These are phyloP conservation scores for Heliornis fulica DNA, from an alignment of 2,113 vertebrate species.

Conservation along the genomic window DNA sequence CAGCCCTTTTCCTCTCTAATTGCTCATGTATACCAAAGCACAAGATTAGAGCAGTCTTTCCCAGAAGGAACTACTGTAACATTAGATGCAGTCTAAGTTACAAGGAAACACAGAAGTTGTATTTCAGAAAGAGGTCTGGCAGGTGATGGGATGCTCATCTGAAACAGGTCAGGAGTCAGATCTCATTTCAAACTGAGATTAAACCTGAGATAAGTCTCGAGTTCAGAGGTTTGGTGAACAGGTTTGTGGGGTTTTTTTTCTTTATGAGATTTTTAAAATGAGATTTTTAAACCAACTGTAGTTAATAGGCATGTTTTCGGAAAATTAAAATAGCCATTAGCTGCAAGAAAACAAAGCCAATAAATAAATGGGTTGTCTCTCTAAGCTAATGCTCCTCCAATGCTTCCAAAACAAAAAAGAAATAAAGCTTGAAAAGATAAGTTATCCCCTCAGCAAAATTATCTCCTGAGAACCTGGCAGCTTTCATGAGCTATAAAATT, in stretches of 20 bases:
- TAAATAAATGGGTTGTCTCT: neutral
- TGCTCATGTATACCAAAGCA: neutral
- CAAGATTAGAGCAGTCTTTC: neutral
- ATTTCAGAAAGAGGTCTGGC: neutral
- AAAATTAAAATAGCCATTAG: neutral
- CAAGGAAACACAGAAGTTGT: neutral
- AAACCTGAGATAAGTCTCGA: neutral
- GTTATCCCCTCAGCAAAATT: neutral
- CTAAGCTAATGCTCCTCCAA: neutral
- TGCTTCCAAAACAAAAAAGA: neutral
- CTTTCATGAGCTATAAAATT: conserved; percentile 13
- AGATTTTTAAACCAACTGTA: neutral
- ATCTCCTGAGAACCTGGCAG: neutral
- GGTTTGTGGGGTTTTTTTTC: neutral
- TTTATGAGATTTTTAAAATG: too few species aligned
- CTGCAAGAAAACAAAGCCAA: neutral
- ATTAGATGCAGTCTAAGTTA: neutral
- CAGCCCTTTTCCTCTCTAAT: neutral
- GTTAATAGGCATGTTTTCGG: neutral
- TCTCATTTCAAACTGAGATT: neutral
- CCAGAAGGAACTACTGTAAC: neutral
- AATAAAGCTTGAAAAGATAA: neutral
- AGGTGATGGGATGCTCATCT: neutral
- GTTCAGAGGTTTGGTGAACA: neutral
- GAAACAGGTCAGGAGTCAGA: neutral